Evolutionary conservation across 37 sponge, comb jelly and placozoan genomes (phyloP), one percentile per base, ranked within the genome.

Genomic region (Oopsacas minuta): DNA sequence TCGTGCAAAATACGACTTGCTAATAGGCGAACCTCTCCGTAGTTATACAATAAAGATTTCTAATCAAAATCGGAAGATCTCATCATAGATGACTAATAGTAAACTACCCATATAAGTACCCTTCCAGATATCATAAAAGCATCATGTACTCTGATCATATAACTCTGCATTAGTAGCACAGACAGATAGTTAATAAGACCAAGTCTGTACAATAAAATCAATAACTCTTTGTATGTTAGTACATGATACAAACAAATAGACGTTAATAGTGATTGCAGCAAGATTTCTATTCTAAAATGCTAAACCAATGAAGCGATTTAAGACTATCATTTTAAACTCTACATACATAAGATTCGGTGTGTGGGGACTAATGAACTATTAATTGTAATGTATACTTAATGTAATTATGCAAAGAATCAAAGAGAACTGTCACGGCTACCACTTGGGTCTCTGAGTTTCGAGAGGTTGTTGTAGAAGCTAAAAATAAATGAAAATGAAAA

Each of bases 231-330:
- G 7, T 61, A 5, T 61, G 30, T n/a, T 61, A 61, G 12, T 61
- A 61, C 75, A 61, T 61, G 75, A 61, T 25, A 61, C 20, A n/a
- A 61, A 61, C 30, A 61, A 7, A 61, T 46, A 46, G 17, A 25
- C 75, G 28, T 61, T 61, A 10, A 61, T 61, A 61, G 75, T 61
- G 75, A 61, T 61, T 61, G 75, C 75, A 61, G 75, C 75, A 61
- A 61, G 75, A 61, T 61, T 61, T 25, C 75, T 25, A n/a, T 61
- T 61, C 75, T 61, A 61, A 61, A 61, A 61, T 61, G 75, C 75
- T 61, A 61, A 61, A 61, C 75, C 75, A 61, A 61, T 61, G 75
- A 61, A 61, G 75, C 75, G 75, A 61, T 61, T 61, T 61, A 61
- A 61, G 75, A 61, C 75, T 61, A 61, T 34, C 75, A 12, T 61